A percentile compares a stretch with the other conserved stretches of the same genome.
phyloP scores from a whole-genome alignment of 2,888 invertebrate genomes.

The Flexamia atlantica region DNA sequence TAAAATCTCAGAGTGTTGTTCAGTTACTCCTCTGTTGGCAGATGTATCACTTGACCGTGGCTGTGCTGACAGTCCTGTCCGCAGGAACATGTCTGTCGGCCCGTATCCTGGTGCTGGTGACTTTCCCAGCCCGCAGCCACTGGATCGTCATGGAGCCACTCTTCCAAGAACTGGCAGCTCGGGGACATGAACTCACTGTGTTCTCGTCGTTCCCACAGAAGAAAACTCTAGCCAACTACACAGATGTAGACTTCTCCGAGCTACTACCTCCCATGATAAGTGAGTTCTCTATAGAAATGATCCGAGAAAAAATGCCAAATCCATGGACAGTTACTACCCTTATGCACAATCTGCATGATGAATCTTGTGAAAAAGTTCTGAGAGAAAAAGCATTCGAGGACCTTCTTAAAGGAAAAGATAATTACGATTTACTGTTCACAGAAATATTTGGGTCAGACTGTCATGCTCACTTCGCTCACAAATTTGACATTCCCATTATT shows the following conservation, averaged over 20 bases:
- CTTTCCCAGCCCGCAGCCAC: slow-evolving; percentile 59
- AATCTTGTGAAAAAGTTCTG: slow-evolving; percentile 26
- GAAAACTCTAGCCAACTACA: slow-evolving; percentile 73
- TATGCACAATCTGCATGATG: neutral
- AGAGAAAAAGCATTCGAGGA: neutral
- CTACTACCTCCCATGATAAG: slow-evolving; percentile 62
- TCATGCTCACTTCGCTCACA: slow-evolving; percentile 67
- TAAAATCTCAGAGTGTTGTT: neutral
- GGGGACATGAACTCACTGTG: slow-evolving; percentile 74
- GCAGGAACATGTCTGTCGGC: neutral
- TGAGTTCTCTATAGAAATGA: slow-evolving; percentile 55
- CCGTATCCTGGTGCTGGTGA: slow-evolving; percentile 52
- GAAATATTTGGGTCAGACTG: slow-evolving; percentile 69
- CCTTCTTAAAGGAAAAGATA: slow-evolving; percentile 41
- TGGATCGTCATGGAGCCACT: slow-evolving; percentile 69
- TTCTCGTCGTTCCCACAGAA: slow-evolving; percentile 73
- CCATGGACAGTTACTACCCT: slow-evolving; percentile 3
- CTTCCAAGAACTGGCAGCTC: slow-evolving; percentile 72
- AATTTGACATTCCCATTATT: slow-evolving; percentile 67
- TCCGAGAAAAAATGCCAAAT: slow-evolving; percentile 46
- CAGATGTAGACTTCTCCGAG: slow-evolving; percentile 71
- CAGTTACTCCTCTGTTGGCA: neutral
- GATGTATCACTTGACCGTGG: neutral
- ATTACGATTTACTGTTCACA: slow-evolving; percentile 68
- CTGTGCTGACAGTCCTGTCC: neutral